These are phyloP conservation scores for Leptoclinus maculatus DNA, from an alignment of 2,797 vertebrate genomes.

Conservation along the genomic window DNA sequence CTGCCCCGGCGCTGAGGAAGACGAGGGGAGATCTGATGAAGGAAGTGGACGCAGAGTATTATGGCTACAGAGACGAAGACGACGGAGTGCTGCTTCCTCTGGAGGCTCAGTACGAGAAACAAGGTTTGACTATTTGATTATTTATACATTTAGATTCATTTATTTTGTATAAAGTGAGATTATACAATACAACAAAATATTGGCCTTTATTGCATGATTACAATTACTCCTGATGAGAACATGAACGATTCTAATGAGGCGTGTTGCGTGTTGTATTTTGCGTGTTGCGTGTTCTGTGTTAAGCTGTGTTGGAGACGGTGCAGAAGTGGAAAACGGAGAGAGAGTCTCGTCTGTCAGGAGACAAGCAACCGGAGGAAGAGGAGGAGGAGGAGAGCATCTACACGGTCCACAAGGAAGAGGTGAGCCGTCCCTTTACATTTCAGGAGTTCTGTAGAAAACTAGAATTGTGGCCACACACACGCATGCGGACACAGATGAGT, in stretches of 20 bases:
- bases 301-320: slow-evolving; percentile 88
- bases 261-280: too few relatives aligned
- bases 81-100: slow-evolving; percentile 93
- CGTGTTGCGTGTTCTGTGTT: neutral
- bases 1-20: slow-evolving; percentile 91
- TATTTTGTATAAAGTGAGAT: neutral
- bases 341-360: slow-evolving; percentile 84
- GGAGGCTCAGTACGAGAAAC: slow-evolving; percentile 91
- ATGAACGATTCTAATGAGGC: too few relatives aligned
- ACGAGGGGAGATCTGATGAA: slow-evolving; percentile 97
- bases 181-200: neutral
- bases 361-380: slow-evolving; percentile 77
- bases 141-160: neutral
- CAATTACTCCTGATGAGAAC: too few relatives aligned
- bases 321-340: slow-evolving; percentile 91
- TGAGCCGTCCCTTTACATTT: slow-evolving; percentile 40
- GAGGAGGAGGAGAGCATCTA: slow-evolving; percentile 91
- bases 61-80: slow-evolving; percentile 96
- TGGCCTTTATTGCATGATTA: too few relatives aligned
- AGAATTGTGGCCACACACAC: neutral
- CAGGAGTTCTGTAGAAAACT: too few relatives aligned
- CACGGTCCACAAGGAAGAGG: slow-evolving; percentile 88
- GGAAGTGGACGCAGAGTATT: slow-evolving; percentile 95
- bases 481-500: too few relatives aligned
- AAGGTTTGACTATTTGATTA: slow-evolving; percentile 70